Evolutionary conservation across 92 coral and sea anemone genomes (phyloP).

Genomic region (Parazoanthus atlanticus): DNA sequence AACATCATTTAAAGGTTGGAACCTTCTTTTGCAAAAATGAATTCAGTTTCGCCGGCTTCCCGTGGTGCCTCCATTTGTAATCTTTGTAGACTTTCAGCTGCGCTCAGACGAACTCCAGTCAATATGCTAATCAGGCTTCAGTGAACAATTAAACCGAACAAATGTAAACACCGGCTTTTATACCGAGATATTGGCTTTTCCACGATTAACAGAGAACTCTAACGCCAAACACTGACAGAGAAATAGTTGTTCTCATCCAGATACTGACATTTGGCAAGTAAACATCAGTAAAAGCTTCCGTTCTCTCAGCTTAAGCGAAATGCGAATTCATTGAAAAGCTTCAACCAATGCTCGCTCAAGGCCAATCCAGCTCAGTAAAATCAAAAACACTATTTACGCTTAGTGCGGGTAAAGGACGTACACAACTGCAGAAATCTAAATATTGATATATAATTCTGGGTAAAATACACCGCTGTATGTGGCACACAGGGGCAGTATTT

Average conservation of each 20-base stretch:
- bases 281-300: not conserved
- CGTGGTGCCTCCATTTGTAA: not conserved
- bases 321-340: not conserved
- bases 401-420: not conserved
- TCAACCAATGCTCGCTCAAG: not conserved
- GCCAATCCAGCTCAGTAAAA: not conserved
- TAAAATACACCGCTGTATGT: not conserved
- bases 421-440: not conserved
- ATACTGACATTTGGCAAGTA: not conserved
- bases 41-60: no score
- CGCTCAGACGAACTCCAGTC: not conserved
- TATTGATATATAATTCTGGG: constrained; percentile 7
- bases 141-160: not conserved
- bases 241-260: not conserved
- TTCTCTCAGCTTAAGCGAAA: not conserved
- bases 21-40: no score
- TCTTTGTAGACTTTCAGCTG: not conserved
- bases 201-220: not conserved
- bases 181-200: constrained; percentile 1
- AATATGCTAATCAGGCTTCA: not conserved
- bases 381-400: constrained; percentile 6
- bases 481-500: not conserved
- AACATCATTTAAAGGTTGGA: no score
- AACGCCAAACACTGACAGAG: not conserved
- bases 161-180: constrained; percentile 4